Conservation (phyloP, 1,140 invertebrate species). For the Pseudomyrmex pallidus region DNA sequence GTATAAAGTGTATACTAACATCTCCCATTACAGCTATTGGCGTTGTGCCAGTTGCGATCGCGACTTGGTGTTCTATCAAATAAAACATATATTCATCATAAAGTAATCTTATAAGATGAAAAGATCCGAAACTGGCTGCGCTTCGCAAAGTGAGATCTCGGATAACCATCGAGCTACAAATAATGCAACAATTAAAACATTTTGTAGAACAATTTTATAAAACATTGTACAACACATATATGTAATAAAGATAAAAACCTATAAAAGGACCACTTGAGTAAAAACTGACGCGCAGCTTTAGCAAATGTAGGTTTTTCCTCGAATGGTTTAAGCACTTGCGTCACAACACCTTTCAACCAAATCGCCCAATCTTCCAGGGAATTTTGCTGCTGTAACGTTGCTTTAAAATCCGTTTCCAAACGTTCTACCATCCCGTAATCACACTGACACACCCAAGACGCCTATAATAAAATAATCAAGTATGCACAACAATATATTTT, state of each 20-base stretch:
- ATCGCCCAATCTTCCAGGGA: conserved; percentile 98
- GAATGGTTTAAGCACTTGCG: conserved; percentile 94
- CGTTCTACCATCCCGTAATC: conserved; percentile 93
- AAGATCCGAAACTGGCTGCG: conserved; percentile 99
- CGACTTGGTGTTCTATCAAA: conserved; percentile 98
- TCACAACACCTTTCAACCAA: conserved; percentile 97
- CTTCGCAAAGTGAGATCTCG: conserved; percentile 97
- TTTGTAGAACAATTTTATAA: not conserved
- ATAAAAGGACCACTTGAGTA: conserved; percentile 99
- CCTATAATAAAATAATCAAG: conserved; percentile 82
- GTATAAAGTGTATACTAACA: conserved; percentile 83
- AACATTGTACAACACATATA: not conserved
- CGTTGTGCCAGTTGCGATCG: conserved; percentile 94
- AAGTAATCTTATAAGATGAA: conserved; percentile 98
- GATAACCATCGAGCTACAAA: conserved; percentile 96
- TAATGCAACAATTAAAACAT: conserved; percentile 4
- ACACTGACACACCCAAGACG: conserved; percentile 99
- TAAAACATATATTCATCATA: conserved; percentile 99
- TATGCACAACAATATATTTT: not conserved
- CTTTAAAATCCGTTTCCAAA: conserved; percentile 97
- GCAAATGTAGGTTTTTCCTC: conserved; percentile 94
- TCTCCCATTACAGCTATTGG: conserved; percentile 97
- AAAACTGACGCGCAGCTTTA: conserved; percentile 96
- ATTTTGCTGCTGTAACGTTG: conserved; percentile 96
- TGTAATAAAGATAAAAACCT: conserved; percentile 86